Evolutionary conservation across 2,113 vertebrate genomes (phyloP), one percentile per base, ranked within the genome.

Genomic region (Ammospiza caudacuta): DNA sequence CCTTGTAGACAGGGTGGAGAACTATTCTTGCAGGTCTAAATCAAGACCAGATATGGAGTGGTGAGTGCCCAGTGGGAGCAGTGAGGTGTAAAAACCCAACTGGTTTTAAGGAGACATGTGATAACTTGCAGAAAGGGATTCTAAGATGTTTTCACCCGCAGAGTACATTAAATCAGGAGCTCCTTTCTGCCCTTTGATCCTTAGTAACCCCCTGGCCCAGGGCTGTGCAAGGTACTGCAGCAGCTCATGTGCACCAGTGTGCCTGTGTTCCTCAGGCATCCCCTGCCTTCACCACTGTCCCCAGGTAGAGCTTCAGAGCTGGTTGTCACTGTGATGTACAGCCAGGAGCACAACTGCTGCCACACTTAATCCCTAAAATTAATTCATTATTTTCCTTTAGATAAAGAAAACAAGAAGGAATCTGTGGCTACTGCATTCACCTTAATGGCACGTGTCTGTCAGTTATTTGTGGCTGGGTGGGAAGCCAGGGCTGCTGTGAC

Each of bases 351-450:
- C 33, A 43, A 47, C 64, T 74, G 6, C 68, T 75, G 58, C 31
- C 39, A 25, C 70, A 41, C 41, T 85, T 63, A 43, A 43, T 33
- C 57, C 66, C 55, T 52, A 33, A 41, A 68, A 75, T 63, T 17
- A 89, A 83, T 89, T 87, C 1, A 33, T 89, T 79, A 12, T 92
- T 87, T 86, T 93, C 15, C 67, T 91, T 59, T 44, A 80, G 67
- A n/a, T 77, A 90, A 92, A 73, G 67, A 49, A 54, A 87, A 25
- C 37, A 54, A 87, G 85, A 13, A 55, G 58, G 69, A 89, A 35
- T 54, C 37, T n/a, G 43, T 84, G 87, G 63, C 81, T 18, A 18
- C 61, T 20, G 9, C 24, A 18, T 44, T 90, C 43, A 7, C 81
- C 2, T 1, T 41, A 72, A 72, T 58, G 92, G 61, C 31, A 29